phyloP scores from a whole-genome alignment of 2,797 vertebrate species.

The Petrocephalus schoutedeni region DNA sequence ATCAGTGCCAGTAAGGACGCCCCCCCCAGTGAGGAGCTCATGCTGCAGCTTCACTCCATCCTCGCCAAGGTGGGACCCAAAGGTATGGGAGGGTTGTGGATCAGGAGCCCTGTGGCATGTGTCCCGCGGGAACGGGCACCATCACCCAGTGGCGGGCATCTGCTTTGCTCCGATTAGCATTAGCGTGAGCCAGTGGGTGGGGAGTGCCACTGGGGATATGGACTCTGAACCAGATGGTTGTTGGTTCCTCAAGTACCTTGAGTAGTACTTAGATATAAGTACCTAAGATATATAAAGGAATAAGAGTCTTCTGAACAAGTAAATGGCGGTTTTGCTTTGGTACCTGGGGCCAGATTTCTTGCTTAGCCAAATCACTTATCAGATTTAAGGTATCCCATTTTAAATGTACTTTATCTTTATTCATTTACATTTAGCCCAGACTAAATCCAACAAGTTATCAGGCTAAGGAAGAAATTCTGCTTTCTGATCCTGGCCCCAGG shows the following conservation, averaged over 20 bases:
- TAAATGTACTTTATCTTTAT: background rate
- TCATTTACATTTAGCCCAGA: background rate
- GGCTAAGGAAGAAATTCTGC: background rate
- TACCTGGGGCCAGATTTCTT: background rate
- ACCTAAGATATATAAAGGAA: no score
- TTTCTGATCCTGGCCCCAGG: background rate
- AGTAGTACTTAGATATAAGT: no score
- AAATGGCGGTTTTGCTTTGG: no score
- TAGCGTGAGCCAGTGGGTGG: no score
- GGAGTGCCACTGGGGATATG: no score
- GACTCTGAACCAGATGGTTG: no score
- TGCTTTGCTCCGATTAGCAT: background rate
- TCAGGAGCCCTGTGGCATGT: background rate
- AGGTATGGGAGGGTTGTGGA: slow-evolving; percentile 60
- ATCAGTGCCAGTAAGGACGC: slow-evolving; percentile 75
- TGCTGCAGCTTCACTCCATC: slow-evolving; percentile 86
- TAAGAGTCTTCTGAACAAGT: no score
- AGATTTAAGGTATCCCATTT: background rate
- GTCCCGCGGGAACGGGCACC: background rate
- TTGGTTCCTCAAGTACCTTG: no score
- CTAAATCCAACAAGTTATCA: background rate
- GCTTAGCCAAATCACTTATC: background rate
- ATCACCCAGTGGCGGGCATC: no score
- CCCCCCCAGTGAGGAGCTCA: slow-evolving; percentile 81
- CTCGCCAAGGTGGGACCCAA: slow-evolving; percentile 91